Evolutionary conservation across 2,797 vertebrate species (phyloP), one percentile per base, ranked within the genome.

Genomic region (Stomatorhinus walkeri): DNA sequence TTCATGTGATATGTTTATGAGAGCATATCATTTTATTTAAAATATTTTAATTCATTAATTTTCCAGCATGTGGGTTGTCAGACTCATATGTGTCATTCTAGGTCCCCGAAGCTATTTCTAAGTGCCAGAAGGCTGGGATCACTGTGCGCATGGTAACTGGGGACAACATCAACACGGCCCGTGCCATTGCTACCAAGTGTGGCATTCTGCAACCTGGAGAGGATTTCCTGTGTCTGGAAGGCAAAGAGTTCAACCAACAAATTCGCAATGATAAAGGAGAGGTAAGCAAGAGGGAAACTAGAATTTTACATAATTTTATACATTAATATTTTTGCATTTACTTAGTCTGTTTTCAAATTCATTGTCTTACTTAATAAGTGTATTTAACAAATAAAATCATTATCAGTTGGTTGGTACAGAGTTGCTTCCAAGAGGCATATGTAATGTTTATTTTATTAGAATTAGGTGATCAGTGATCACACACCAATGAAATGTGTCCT

Each of bases 71-170:
- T 51, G 22, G 19, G 22, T 83, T 85, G 51, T 49, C 22, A 22
- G 40, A 32, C 85, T 43, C 28, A n/a, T 49, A 40, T 36, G 32
- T 87, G 7, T 87, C 85, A 8, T 59, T 28, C 52, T 59, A 87
- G 98, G 98, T 99, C 32, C 98, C 98, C 0, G 97, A 97, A 0
- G 98, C 98, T 48, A 99, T 99, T 56, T 0, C 93, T 0, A 98
- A 98, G 92, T 99, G 98, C 92, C 98, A 97, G 93, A 96, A 94
- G 1, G 98, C 98, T 0, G 98, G 98, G 10, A 99, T 99, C 93
- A 99, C 98, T 0, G 98, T 99, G 1, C 95, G 98, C 5, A 99
- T 99, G 98, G 98, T 99, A 89, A 99, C 98, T 0, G 98, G 98
- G 32, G 98, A 99, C 95, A 99, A 99, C 92, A 97, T 99, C 94